Evolutionary conservation across 1,140 invertebrate species (phyloP).

Genomic region (Phymastichus coffea): DNA sequence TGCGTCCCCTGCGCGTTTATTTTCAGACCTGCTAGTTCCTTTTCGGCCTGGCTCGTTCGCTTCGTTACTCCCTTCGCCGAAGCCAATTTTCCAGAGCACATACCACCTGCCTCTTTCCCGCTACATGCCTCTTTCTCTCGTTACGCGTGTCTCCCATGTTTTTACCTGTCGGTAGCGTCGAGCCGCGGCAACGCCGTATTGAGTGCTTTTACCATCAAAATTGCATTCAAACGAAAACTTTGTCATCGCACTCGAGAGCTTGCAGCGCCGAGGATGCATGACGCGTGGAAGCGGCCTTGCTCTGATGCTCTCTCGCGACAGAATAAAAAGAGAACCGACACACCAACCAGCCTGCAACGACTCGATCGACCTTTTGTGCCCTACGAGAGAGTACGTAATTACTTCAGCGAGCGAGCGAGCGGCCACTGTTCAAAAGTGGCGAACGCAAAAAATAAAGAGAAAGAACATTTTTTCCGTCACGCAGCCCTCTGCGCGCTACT

Average conservation of each 20-base stretch:
- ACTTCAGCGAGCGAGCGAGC: conserved; percentile 5
- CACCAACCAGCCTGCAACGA: too few relatives aligned
- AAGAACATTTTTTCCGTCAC: too few relatives aligned
- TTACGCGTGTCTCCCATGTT: background rate
- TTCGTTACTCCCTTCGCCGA: conserved; percentile 21
- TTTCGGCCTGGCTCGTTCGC: background rate
- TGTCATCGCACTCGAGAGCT: background rate
- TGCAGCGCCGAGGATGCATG: too few relatives aligned
- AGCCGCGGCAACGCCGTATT: too few relatives aligned
- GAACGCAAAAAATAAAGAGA: background rate
- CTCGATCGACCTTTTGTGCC: conserved; percentile 11
- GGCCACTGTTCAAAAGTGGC: background rate
- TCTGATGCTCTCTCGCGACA: too few relatives aligned
- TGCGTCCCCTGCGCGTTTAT: conserved; percentile 31
- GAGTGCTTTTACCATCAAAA: conserved; percentile 19
- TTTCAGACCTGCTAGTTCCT: conserved; percentile 26
- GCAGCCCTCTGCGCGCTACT: too few relatives aligned
- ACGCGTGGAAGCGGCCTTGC: too few relatives aligned
- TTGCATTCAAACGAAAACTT: conserved; percentile 20
- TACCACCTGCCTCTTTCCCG: background rate
- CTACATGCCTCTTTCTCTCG: background rate
- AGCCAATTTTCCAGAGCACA: conserved; percentile 19
- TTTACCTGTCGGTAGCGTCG: too few relatives aligned
- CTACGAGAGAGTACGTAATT: conserved; percentile 8
- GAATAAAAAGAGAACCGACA: too few relatives aligned